phyloP scores from a whole-genome alignment of 2,797 vertebrate species.

The Xenentodon cancila region DNA sequence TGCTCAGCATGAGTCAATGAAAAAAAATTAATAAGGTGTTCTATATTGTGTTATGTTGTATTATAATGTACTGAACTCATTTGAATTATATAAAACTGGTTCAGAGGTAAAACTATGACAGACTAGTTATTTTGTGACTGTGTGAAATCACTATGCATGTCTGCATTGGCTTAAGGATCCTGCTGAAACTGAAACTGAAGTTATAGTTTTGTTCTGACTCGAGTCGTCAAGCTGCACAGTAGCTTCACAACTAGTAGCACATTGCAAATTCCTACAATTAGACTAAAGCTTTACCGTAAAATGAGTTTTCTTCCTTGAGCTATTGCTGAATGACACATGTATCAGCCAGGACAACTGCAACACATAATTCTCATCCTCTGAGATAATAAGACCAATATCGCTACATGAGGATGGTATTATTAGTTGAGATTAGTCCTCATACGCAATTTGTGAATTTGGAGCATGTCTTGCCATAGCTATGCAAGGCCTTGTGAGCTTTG shows the following conservation, averaged over 20 bases:
- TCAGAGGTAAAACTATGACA: neutral
- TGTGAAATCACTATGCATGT: neutral
- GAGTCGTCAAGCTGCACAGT: conserved; percentile 24
- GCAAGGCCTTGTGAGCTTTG: conserved; percentile 24
- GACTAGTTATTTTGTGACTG: neutral
- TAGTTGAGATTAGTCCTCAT: conserved; percentile 22
- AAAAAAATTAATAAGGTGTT: too few species aligned
- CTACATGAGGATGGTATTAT: conserved; percentile 17
- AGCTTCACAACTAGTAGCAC: conserved; percentile 24
- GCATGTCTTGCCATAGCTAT: conserved; percentile 6
- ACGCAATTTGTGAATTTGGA: conserved; percentile 14
- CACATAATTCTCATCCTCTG: conserved; percentile 14
- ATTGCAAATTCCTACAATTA: conserved; percentile 35
- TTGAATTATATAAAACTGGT: too few species aligned
- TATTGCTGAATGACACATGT: conserved; percentile 34
- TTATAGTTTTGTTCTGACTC: neutral
- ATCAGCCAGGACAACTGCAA: conserved; percentile 5
- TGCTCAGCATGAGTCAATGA: too few species aligned
- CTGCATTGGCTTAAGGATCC: neutral
- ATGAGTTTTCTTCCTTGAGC: conserved; percentile 15
- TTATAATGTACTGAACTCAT: too few species aligned
- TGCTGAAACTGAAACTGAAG: neutral
- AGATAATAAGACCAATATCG: conserved; percentile 36
- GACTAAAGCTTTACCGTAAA: conserved; percentile 9
- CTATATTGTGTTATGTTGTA: too few species aligned